Evolutionary conservation across 2,888 invertebrate genomes (phyloP).

Genomic region (Stenoptilia bipunctidactyla): DNA sequence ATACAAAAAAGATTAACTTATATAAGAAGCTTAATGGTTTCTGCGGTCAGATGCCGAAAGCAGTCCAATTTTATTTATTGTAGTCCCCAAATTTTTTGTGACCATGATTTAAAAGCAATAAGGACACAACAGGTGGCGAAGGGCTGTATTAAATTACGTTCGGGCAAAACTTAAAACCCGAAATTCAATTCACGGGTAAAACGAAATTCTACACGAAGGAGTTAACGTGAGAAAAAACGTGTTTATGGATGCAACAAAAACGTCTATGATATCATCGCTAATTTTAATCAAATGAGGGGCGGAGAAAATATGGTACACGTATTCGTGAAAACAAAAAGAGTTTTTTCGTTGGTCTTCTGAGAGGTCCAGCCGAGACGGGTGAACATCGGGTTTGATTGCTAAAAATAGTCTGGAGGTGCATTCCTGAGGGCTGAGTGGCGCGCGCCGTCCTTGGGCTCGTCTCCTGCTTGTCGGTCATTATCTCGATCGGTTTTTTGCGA

Average conservation of each 20-base stretch:
- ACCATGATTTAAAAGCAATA: conserved; percentile 38
- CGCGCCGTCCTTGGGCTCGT: conserved; percentile 47
- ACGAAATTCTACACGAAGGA: background rate
- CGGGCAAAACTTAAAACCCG: conserved; percentile 13
- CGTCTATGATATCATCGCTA: background rate
- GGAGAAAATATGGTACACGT: background rate
- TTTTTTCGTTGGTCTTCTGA: background rate
- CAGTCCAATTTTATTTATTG: conserved; percentile 37
- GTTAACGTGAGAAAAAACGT: background rate
- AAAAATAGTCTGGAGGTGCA: conserved; percentile 59
- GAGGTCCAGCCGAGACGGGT: background rate
- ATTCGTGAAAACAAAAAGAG: background rate
- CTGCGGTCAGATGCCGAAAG: conserved; percentile 29
- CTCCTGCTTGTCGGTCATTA: conserved; percentile 39
- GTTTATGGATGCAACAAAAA: background rate
- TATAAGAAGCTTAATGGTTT: background rate
- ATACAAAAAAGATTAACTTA: background rate
- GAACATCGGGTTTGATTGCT: conserved; percentile 49
- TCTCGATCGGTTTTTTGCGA: conserved; percentile 64
- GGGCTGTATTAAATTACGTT: conserved; percentile 42
- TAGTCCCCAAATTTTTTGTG: conserved; percentile 34
- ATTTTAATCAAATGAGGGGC: background rate
- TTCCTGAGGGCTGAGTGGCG: conserved; percentile 34
- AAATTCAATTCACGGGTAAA: background rate
- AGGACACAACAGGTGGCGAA: conserved; percentile 36